Evolutionary conservation across 2,797 vertebrate genomes (phyloP).

Genomic region (Pseudomugil gertrudae): DNA sequence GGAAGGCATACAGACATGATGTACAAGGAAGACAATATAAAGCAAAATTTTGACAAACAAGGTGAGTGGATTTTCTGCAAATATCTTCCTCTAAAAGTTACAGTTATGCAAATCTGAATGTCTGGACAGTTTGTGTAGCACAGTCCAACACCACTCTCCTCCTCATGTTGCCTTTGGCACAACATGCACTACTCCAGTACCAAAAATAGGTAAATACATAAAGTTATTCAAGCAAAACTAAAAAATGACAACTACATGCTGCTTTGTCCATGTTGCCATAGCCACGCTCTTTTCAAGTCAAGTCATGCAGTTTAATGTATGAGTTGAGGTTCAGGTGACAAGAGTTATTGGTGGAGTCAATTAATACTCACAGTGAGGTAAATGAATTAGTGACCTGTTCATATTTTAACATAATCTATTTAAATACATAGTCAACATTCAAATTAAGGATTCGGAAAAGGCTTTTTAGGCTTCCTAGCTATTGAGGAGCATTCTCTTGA

Average conservation of each 20-base stretch:
- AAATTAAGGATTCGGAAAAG: neutral
- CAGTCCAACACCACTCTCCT: constrained; percentile 45
- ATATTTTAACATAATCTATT: constrained; percentile 10
- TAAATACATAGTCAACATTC: neutral
- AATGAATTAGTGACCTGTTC: constrained; percentile 14
- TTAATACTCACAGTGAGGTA: constrained; percentile 31
- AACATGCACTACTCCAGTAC: constrained; percentile 40
- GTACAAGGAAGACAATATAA: constrained; percentile 84
- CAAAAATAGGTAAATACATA: no score
- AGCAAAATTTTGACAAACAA: constrained; percentile 89
- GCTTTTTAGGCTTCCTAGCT: neutral
- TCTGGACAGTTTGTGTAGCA: constrained; percentile 60
- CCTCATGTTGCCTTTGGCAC: constrained; percentile 56
- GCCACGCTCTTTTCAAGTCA: constrained; percentile 12
- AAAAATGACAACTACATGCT: neutral
- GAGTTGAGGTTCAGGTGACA: constrained; percentile 45
- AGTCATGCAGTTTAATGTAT: constrained; percentile 37
- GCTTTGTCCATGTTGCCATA: neutral
- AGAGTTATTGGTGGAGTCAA: constrained; percentile 23
- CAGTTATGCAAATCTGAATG: constrained; percentile 6
- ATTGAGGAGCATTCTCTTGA: constrained; percentile 29
- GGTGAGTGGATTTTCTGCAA: constrained; percentile 75
- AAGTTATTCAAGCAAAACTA: no score
- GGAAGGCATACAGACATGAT: constrained; percentile 84
- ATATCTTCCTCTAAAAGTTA: constrained; percentile 6